A percentile compares a stretch with the other conserved stretches of the same genome.
Evolutionary conservation across 2,113 vertebrate species (phyloP).

Genomic region (Neotoma lepida): DNA sequence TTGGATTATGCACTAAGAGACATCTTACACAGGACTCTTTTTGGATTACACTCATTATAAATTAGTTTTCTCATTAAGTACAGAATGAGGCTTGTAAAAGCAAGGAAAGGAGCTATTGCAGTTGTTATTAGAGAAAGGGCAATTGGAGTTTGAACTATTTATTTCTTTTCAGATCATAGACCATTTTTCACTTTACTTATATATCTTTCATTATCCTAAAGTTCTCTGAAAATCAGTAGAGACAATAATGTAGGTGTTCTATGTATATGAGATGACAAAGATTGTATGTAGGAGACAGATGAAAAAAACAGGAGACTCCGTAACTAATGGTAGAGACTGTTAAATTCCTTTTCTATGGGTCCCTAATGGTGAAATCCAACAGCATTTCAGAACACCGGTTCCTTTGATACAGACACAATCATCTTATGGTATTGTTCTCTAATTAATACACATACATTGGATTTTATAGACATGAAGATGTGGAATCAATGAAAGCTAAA

Average conservation of each 20-base stretch:
- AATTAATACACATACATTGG: neutral
- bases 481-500: constrained; percentile 7
- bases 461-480: neutral
- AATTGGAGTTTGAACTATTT: neutral
- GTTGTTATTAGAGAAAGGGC: constrained; percentile 3
- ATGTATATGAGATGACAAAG: neutral
- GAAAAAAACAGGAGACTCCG: neutral
- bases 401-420: neutral
- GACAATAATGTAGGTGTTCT: neutral
- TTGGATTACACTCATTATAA: neutral
- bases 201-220: neutral
- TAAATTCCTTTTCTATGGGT: constrained; percentile 11
- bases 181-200: neutral
- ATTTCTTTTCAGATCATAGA: constrained; percentile 28
- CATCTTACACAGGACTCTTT: neutral
- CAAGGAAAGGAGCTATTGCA: neutral
- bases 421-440: neutral
- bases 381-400: neutral
- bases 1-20: constrained; percentile 18
- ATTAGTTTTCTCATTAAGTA: neutral
- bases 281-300: constrained; percentile 22
- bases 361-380: neutral
- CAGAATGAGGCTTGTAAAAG: constrained; percentile 14
- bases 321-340: neutral
- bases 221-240: constrained; percentile 19